Evolutionary conservation across 37 sponge, comb jelly and placozoan species (phyloP).

Genomic region (Agelas oroides): DNA sequence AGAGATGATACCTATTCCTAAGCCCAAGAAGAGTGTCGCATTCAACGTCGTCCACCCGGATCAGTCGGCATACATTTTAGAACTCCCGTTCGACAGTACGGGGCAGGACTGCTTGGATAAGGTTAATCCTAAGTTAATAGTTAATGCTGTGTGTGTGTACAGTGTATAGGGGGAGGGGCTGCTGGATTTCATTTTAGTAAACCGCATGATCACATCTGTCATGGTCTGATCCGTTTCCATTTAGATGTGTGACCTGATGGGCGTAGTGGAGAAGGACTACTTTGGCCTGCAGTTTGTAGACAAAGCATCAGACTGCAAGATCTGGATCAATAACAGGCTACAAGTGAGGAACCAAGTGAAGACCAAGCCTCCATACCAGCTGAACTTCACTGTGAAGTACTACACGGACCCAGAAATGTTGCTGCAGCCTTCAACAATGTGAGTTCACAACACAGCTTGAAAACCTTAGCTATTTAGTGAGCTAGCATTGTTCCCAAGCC

Average conservation of each 20-base stretch:
- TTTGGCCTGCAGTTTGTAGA: constrained; percentile 64
- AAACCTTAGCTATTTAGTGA: no score
- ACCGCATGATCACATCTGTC: no score
- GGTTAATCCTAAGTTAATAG: no score
- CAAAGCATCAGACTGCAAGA: constrained; percentile 19
- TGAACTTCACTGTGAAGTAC: constrained; percentile 73
- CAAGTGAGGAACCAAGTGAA: constrained; percentile 60
- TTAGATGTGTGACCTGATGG: constrained; percentile 78
- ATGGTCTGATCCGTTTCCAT: neutral
- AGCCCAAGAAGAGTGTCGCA: no score
- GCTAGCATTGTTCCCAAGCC: no score
- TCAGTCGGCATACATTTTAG: constrained; percentile 27
- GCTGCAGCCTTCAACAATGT: constrained; percentile 76
- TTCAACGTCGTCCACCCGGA: constrained; percentile 57
- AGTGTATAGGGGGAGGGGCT: neutral
- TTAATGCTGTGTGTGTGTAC: no score
- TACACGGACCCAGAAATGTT: constrained; percentile 64
- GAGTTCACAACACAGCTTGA: neutral
- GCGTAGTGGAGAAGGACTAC: constrained; percentile 83
- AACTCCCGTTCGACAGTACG: constrained; percentile 28
- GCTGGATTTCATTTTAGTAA: no score
- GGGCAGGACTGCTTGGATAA: constrained; percentile 69
- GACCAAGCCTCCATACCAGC: constrained; percentile 51
- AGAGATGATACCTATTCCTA: no score
- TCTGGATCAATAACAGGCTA: constrained; percentile 76